Base-by-base conservation (phyloP, 2,797 vertebrate species). In the Tapera naevia region DNA sequence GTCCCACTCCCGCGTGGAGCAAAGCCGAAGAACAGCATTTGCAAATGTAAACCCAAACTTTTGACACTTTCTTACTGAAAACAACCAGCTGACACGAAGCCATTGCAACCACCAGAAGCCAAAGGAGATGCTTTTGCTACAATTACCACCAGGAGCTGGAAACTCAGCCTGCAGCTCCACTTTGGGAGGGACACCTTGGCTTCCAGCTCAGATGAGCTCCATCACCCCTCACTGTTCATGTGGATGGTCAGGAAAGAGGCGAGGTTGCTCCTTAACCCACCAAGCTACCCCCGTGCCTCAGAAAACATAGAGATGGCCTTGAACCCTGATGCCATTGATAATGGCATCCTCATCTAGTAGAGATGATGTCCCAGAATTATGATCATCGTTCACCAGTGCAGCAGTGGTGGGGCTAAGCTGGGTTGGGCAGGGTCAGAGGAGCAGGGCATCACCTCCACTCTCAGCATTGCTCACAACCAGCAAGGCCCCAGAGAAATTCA, bases 1-100 rank as follows among this genome's bases (percentile, higher is more conserved):
- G 11, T 56, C 25, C 17, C 23, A 1, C 19, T 60, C 19, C 50
- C 1, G 0, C 0, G 1, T 1, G 1, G 30, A 25, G 33, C 1
- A 23, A 71, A 65, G 67, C 27, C 1, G 1, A 69, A 30, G 56
- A 70, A 32, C 46, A 7, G 58, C 70, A 5, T 45, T 8, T 16
- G 13, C 16, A 80, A 54, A 58, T 0, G 1, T 5, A 19, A 94
- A 57, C 11, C 17, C 33, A 30, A 23, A 54, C 30, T 39, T 37
- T 25, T 21, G 4, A 4, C 0, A 0, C 17, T 25, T 22, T 3
- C 33, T 32, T 61, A 23, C 33, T 5, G 10, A 33, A 45, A 54
- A 84, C 3, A 84, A 61, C 57, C 13, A 19, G 30, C n/a, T 5
- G 16, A 33, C 25, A 18, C 0, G 0, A 33, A 86, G 43, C 5